Conservation (phyloP, 2,797 vertebrate genomes). For the Enteromius viviparus region DNA sequence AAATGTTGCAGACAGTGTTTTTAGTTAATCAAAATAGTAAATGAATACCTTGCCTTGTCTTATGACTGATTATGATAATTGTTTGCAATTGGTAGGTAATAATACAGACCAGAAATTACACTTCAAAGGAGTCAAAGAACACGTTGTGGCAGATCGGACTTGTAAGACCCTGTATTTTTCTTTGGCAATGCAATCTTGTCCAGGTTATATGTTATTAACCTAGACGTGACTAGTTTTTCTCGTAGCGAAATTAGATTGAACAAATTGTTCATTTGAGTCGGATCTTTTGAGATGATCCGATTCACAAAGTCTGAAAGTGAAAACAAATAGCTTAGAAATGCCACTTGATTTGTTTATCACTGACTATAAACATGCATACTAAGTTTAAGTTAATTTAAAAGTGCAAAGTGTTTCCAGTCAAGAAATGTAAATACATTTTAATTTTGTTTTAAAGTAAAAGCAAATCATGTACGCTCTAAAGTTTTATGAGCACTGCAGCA, state of each 20-base stretch:
- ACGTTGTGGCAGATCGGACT: background rate
- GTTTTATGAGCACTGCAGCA: background rate
- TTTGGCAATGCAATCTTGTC: background rate
- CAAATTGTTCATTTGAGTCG: background rate
- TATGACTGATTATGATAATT: conserved; percentile 2
- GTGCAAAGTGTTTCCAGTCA: background rate
- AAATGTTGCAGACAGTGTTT: conserved; percentile 2
- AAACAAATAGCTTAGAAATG: background rate
- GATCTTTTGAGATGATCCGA: background rate
- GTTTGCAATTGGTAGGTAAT: background rate
- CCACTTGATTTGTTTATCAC: background rate
- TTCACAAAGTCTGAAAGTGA: background rate
- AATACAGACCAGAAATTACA: background rate
- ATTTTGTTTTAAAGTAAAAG: background rate
- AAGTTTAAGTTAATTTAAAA: background rate
- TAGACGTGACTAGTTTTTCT: background rate
- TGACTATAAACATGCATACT: background rate
- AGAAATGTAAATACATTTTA: background rate
- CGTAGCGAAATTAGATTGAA: background rate
- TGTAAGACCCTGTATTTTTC: background rate
- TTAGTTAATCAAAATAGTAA: background rate
- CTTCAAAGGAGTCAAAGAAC: background rate
- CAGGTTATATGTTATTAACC: background rate
- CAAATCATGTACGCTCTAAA: background rate
- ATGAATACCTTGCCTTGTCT: background rate